Conservation (phyloP, 2,113 vertebrate species). For the Lophotis ruficrista region DNA sequence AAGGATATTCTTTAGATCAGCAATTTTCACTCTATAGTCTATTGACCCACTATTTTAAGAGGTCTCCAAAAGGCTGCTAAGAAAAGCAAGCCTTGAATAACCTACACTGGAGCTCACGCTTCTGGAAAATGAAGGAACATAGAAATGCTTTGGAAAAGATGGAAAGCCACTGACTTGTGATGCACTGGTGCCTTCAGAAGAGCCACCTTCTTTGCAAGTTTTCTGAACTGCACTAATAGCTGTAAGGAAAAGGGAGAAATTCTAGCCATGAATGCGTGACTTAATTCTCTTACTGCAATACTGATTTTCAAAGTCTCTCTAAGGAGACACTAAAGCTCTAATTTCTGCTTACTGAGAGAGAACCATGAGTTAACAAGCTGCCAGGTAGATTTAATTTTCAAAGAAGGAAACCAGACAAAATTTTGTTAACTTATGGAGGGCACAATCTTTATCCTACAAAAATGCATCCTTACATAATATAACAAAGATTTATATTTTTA, state of each 20-base stretch:
- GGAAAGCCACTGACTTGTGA: neutral
- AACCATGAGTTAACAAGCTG: neutral
- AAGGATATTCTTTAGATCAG: neutral
- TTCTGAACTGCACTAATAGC: neutral
- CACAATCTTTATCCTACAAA: neutral
- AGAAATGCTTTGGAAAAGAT: neutral
- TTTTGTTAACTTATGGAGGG: neutral
- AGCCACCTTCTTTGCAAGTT: neutral
- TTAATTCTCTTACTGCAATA: neutral
- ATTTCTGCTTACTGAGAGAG: neutral
- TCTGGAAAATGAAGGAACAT: neutral
- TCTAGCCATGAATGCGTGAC: neutral
- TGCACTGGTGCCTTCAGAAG: neutral
- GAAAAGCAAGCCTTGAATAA: neutral
- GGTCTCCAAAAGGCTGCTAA: neutral
- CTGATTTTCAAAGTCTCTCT: neutral
- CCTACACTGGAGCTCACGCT: neutral
- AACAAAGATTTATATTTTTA: neutral
- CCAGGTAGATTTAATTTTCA: neutral
- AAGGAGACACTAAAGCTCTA: neutral
- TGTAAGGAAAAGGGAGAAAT: neutral
- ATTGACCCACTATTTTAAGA: neutral
- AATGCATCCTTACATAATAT: neutral
- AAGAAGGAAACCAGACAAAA: neutral
- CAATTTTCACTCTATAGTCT: neutral